Conservation (phyloP, 1,140 invertebrate species). For the Liolophura sinensis region DNA sequence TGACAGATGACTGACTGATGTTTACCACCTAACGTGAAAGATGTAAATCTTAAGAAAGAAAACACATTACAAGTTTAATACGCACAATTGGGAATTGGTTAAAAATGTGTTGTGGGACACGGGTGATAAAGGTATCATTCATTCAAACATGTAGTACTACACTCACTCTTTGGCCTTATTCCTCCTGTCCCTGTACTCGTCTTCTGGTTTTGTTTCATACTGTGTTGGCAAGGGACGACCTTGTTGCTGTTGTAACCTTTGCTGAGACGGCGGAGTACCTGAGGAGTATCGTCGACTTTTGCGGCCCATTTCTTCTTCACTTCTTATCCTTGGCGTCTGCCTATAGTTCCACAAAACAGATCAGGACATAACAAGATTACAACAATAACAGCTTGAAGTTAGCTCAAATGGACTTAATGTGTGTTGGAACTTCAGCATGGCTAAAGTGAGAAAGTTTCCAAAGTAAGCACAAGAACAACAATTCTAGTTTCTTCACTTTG, state of each 20-base stretch:
- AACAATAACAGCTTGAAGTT: neutral
- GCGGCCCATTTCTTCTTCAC: slow-evolving; percentile 65
- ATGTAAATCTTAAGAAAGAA: too few relatives aligned
- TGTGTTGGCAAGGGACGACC: slow-evolving; percentile 10
- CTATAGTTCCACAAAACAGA: slow-evolving; percentile 53
- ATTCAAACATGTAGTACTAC: neutral
- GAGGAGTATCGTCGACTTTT: slow-evolving; percentile 70
- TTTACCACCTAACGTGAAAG: too few relatives aligned
- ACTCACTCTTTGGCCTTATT: slow-evolving; percentile 31
- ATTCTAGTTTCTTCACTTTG: too few relatives aligned
- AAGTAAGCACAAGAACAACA: too few relatives aligned
- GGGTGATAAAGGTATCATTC: too few relatives aligned
- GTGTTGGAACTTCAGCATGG: too few relatives aligned
- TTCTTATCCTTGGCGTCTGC: slow-evolving; percentile 70
- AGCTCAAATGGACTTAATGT: neutral
- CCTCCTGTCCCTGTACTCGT: slow-evolving; percentile 29
- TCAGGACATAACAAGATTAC: neutral
- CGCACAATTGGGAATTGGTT: too few relatives aligned
- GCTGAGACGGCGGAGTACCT: slow-evolving; percentile 57
- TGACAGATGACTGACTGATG: too few relatives aligned
- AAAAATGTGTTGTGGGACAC: too few relatives aligned
- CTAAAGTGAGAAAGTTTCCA: neutral
- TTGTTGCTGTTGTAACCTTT: neutral
- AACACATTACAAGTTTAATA: too few relatives aligned
- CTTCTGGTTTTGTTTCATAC: slow-evolving; percentile 17